A percentile compares a stretch with the other conserved stretches of the same genome.
Evolutionary conservation across 2,113 vertebrate species (phyloP).

Genomic region (Loxodonta africana): DNA sequence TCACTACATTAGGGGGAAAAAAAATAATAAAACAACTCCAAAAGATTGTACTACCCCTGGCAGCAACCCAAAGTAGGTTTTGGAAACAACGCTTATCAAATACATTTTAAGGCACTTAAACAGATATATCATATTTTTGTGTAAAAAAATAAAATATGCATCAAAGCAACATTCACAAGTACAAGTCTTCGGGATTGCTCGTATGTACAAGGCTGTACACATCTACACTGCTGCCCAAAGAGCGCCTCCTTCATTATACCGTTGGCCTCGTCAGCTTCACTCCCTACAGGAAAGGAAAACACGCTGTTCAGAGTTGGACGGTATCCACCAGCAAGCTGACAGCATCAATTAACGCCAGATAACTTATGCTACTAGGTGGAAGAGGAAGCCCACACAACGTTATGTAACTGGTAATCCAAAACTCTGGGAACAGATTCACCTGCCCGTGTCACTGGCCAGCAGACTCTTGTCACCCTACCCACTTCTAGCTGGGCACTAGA

Average conservation of each 20-base stretch:
- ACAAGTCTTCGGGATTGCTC: slow-evolving; percentile 84
- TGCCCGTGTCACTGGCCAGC: not conserved
- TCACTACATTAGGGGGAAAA: slow-evolving; percentile 71
- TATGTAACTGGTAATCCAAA: not conserved
- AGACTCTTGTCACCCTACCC: not conserved
- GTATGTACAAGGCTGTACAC: slow-evolving; percentile 87
- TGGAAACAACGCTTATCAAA: slow-evolving; percentile 85
- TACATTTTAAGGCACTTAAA: slow-evolving; percentile 92
- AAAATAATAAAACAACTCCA: slow-evolving; percentile 81
- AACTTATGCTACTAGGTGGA: not conserved
- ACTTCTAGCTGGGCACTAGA: not conserved
- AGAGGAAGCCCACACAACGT: not conserved
- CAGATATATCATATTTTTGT: slow-evolving; percentile 83
- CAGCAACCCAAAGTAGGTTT: slow-evolving; percentile 83
- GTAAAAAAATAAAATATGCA: slow-evolving; percentile 93
- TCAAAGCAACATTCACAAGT: slow-evolving; percentile 88
- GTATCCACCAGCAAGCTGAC: not conserved
- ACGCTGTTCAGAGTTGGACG: not conserved
- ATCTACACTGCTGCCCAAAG: slow-evolving; percentile 83
- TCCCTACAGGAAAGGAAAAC: slow-evolving; percentile 86
- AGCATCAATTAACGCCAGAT: not conserved
- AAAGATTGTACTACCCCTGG: slow-evolving; percentile 85
- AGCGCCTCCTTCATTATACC: slow-evolving; percentile 87
- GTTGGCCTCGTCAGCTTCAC: slow-evolving; percentile 91
- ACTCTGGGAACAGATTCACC: not conserved